Evolutionary conservation across 1,140 invertebrate genomes (phyloP).

Genomic region (Aleiodes sp.): DNA sequence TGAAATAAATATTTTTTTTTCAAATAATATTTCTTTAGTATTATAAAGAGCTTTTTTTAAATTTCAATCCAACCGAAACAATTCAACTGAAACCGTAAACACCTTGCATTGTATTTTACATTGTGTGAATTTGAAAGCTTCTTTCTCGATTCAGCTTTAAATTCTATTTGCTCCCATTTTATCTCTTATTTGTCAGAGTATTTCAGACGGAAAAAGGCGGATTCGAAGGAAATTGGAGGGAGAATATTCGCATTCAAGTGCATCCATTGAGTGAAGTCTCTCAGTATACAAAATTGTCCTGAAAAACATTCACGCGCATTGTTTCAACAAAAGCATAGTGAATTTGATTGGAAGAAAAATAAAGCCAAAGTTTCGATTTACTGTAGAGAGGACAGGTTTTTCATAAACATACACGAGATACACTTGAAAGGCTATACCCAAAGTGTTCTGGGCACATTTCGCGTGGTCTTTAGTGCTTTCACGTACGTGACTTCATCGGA

Average conservation of each 20-base stretch:
- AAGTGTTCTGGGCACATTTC: neutral
- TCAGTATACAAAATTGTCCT: neutral
- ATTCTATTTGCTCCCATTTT: neutral
- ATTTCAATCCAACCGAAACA: neutral
- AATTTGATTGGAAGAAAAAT: neutral
- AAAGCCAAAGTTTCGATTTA: neutral
- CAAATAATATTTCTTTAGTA: too few species aligned
- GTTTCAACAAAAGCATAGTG: neutral
- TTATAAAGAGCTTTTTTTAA: neutral
- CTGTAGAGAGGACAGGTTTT: neutral
- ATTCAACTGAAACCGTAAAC: neutral
- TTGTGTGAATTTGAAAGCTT: slow-evolving; percentile 11
- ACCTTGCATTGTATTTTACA: slow-evolving; percentile 8
- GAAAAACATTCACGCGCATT: neutral
- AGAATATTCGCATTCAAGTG: neutral
- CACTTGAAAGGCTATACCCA: too few species aligned
- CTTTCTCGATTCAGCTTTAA: slow-evolving; percentile 9
- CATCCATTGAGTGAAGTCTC: neutral
- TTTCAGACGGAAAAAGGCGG: neutral
- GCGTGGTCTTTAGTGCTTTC: slow-evolving; percentile 27
- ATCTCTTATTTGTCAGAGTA: neutral
- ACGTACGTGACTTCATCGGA: slow-evolving; percentile 27
- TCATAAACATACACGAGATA: too few species aligned
- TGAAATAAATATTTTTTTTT: too few species aligned
- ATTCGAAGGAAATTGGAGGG: neutral